A percentile compares a stretch with the other conserved stretches of the same genome.
These are phyloP conservation scores for Mormyrops attenuatus DNA, from an alignment of 2,797 vertebrate species.

Conservation along the genomic window DNA sequence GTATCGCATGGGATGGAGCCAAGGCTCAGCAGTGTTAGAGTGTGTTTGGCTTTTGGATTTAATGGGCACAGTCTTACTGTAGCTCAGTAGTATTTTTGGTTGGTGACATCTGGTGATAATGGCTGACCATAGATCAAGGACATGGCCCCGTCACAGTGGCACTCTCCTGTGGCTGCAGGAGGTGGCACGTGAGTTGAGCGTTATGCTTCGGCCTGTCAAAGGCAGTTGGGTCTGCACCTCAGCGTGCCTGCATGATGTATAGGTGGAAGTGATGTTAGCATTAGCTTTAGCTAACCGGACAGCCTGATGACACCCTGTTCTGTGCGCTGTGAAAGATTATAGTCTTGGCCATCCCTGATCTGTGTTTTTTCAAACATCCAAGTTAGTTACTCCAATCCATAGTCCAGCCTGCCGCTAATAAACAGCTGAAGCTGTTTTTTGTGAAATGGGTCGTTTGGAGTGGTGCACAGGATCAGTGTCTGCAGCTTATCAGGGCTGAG, in stretches of 20 bases:
- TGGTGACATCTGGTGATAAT: not conserved
- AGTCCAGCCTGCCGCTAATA: not conserved
- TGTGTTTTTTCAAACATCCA: not conserved
- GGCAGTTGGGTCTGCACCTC: not conserved
- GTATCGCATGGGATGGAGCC: not conserved
- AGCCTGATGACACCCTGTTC: not conserved
- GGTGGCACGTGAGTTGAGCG: not conserved
- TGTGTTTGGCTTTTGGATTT: not conserved
- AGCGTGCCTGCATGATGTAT: not conserved
- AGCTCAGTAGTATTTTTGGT: not conserved
- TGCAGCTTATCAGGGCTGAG: not conserved
- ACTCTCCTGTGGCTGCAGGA: not conserved
- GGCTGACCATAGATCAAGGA: not conserved
- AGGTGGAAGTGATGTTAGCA: not conserved
- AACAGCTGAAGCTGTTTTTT: not conserved
- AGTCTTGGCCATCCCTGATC: not conserved
- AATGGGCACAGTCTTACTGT: not conserved
- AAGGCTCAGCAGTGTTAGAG: not conserved
- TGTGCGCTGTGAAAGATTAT: not conserved
- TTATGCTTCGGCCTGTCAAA: not conserved
- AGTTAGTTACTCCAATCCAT: not conserved
- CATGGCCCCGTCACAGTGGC: not conserved
- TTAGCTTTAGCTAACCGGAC: not conserved
- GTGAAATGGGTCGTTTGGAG: not conserved
- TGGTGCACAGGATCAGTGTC: not conserved